phyloP scores from a whole-genome alignment of 2,797 vertebrate species.

The Carduelis carduelis region DNA sequence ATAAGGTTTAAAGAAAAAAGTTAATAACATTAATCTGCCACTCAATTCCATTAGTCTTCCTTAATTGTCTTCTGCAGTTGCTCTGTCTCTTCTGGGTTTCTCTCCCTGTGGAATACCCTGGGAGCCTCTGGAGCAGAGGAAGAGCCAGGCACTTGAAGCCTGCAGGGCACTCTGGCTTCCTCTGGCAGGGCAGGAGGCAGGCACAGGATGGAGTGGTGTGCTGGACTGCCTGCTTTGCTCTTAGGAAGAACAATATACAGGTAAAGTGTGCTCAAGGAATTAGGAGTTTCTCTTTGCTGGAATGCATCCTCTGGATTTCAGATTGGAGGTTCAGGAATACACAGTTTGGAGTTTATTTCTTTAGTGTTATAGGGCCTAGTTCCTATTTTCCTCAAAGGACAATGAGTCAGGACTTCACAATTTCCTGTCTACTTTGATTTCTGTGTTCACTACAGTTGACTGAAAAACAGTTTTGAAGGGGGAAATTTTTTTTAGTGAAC shows the following conservation, averaged over 20 bases:
- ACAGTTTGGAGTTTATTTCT: neutral
- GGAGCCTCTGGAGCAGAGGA: neutral
- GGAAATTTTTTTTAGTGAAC: neutral
- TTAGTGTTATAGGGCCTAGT: neutral
- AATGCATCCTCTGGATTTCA: neutral
- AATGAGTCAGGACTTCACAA: neutral
- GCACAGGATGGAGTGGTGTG: neutral
- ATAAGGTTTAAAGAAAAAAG: neutral
- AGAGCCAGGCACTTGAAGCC: fast-evolving
- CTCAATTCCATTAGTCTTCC: neutral
- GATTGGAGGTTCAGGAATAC: neutral
- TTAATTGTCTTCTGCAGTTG: slow-evolving; percentile 19
- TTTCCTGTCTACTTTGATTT: neutral
- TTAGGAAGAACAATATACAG: neutral
- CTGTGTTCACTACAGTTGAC: neutral
- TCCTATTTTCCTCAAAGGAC: neutral
- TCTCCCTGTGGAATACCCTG: neutral
- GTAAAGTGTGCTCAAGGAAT: neutral
- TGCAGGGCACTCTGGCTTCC: neutral
- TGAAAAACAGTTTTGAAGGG: neutral
- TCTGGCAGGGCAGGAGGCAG: neutral
- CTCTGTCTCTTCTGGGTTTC: neutral
- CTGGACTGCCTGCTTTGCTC: neutral
- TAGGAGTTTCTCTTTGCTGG: neutral
- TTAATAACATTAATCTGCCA: neutral